These are phyloP conservation scores for Pelodiscus sinensis DNA, from an alignment of 2,113 vertebrate genomes.

Conservation along the genomic window DNA sequence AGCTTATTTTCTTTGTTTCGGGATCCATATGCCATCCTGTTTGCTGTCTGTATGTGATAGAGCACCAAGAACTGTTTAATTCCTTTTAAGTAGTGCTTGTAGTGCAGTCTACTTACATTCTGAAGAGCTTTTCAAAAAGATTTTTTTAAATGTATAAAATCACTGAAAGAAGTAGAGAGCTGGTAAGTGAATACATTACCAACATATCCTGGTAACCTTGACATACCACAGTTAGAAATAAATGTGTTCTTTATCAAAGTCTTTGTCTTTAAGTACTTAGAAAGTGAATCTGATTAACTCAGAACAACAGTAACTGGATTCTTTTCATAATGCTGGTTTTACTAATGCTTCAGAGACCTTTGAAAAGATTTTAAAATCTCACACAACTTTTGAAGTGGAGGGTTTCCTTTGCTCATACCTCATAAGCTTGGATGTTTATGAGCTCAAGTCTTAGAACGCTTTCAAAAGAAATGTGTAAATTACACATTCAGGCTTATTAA, in stretches of 20 bases:
- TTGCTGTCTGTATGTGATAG: neutral
- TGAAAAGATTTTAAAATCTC: slow-evolving; percentile 5
- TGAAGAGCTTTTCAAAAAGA: slow-evolving; percentile 40
- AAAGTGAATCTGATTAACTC: slow-evolving; percentile 7
- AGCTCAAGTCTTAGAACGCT: neutral
- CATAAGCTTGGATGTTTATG: neutral
- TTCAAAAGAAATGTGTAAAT: neutral
- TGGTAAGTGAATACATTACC: neutral
- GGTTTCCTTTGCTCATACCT: neutral
- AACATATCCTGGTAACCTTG: neutral
- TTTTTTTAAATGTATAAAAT: slow-evolving; percentile 8
- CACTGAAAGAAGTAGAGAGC: neutral
- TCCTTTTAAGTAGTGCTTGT: slow-evolving; percentile 10
- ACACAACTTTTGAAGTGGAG: neutral
- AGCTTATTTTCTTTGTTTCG: neutral
- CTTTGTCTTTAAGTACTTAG: slow-evolving; percentile 15
- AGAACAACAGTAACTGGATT: neutral
- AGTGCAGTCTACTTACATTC: slow-evolving; percentile 27
- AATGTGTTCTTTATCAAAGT: neutral
- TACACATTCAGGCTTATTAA: slow-evolving; percentile 3
- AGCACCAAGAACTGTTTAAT: neutral
- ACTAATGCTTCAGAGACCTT: slow-evolving; percentile 3
- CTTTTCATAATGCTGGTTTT: slow-evolving; percentile 31
- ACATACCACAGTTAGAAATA: neutral
- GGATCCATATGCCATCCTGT: neutral